phyloP scores from a whole-genome alignment of 2,888 invertebrate species.

The Crocallis elinguaria region DNA sequence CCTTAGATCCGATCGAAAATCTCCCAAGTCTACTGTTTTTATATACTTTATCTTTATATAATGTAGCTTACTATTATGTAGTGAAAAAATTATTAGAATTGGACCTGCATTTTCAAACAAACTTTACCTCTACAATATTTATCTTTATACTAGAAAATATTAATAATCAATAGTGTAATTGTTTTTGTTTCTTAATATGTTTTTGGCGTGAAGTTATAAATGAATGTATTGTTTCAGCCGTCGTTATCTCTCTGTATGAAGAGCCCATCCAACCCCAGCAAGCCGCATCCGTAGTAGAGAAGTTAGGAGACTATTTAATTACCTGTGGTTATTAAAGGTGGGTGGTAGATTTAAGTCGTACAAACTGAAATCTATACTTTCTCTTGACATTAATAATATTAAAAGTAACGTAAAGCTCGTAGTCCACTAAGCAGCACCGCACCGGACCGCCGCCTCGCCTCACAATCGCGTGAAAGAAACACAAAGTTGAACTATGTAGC shows the following conservation, averaged over 20 bases:
- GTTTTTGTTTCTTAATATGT: neutral
- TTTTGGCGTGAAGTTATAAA: neutral
- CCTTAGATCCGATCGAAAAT: no score
- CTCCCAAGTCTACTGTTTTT: no score
- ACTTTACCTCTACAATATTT: no score
- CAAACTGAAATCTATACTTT: neutral
- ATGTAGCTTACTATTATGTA: no score
- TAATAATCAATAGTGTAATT: neutral
- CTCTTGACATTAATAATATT: neutral
- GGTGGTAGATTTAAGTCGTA: slow-evolving; percentile 43
- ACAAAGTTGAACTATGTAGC: no score
- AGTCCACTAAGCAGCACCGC: no score
- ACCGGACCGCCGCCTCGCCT: no score
- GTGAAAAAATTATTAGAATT: no score
- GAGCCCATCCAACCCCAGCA: slow-evolving; percentile 98
- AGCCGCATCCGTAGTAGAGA: slow-evolving; percentile 98
- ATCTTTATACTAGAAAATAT: neutral
- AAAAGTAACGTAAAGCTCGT: no score
- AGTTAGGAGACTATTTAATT: slow-evolving; percentile 98
- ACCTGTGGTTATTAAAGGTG: slow-evolving; percentile 97
- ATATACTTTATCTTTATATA: no score
- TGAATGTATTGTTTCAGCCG: slow-evolving; percentile 88
- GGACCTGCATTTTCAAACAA: no score
- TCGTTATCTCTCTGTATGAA: slow-evolving; percentile 97
- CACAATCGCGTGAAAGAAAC: no score